Percentiles rank a stretch among this genome's conserved stretches.
These are phyloP conservation scores for Podarcis raffonei DNA, from an alignment of 2,113 vertebrate species.

Conservation along the genomic window DNA sequence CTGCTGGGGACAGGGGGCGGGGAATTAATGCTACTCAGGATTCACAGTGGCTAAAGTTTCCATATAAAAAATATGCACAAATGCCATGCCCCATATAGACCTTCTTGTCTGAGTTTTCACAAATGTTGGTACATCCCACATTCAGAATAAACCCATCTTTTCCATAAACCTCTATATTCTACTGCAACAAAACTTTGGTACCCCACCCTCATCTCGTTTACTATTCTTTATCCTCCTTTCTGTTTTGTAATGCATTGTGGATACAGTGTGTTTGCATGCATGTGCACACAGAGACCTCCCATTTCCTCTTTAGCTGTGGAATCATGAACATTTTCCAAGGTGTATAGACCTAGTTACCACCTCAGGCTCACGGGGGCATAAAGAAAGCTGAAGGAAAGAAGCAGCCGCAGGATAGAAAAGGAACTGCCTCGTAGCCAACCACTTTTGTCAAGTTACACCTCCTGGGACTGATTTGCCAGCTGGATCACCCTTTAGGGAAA, in stretches of 20 bases:
- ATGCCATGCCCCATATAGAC: background rate
- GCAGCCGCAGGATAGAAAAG: slow-evolving; percentile 35
- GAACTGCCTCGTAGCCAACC: slow-evolving; percentile 39
- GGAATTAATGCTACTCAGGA: background rate
- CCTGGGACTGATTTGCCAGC: slow-evolving; percentile 51
- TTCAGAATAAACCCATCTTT: background rate
- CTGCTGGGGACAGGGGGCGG: background rate
- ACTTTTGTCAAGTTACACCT: slow-evolving; percentile 39
- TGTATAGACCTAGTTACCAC: background rate
- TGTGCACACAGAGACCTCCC: background rate
- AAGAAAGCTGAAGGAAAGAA: background rate
- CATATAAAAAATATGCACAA: background rate
- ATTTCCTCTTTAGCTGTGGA: background rate
- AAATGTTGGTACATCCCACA: too few species aligned
- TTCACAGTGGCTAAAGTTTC: background rate
- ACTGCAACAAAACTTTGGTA: background rate
- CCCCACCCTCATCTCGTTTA: background rate
- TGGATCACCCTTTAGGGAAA: slow-evolving; percentile 62
- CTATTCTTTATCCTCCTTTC: background rate
- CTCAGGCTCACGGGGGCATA: too few species aligned
- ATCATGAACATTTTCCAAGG: background rate
- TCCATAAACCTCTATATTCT: background rate
- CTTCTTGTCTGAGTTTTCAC: background rate
- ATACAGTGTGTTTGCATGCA: background rate
- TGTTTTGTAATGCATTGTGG: background rate